Evolutionary conservation across 2,888 invertebrate species (phyloP).

Genomic region (Escarpia spicata): DNA sequence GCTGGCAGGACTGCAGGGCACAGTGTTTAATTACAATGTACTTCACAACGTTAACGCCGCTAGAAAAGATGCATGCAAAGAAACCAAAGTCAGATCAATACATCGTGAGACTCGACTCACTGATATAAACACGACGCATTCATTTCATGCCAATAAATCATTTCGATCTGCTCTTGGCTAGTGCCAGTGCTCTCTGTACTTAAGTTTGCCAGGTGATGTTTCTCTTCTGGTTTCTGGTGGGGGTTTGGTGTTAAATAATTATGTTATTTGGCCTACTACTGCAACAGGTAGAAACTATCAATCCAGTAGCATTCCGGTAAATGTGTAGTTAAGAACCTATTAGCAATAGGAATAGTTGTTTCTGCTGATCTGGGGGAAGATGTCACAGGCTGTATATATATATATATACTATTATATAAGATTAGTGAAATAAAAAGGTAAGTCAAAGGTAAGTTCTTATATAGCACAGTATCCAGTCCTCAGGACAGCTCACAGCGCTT

Average conservation of each 20-base stretch:
- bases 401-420: no score
- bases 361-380: no score
- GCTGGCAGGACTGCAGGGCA: neutral
- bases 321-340: neutral
- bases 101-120: neutral
- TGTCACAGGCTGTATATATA: no score
- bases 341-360: neutral
- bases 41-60: conserved; percentile 2
- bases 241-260: neutral
- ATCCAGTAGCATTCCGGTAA: neutral
- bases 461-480: no score
- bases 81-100: neutral
- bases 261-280: neutral
- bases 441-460: no score
- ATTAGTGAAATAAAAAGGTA: no score
- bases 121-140: neutral
- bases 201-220: neutral
- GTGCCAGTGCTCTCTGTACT: neutral
- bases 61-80: neutral
- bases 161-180: neutral
- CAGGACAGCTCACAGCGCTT: no score
- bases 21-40: neutral
- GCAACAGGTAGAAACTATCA: neutral
- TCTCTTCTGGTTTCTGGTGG: neutral
- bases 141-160: conserved; percentile 6